These are phyloP conservation scores for Hoplostethus mediterraneus DNA, from an alignment of 2,797 vertebrate species.

Conservation along the genomic window DNA sequence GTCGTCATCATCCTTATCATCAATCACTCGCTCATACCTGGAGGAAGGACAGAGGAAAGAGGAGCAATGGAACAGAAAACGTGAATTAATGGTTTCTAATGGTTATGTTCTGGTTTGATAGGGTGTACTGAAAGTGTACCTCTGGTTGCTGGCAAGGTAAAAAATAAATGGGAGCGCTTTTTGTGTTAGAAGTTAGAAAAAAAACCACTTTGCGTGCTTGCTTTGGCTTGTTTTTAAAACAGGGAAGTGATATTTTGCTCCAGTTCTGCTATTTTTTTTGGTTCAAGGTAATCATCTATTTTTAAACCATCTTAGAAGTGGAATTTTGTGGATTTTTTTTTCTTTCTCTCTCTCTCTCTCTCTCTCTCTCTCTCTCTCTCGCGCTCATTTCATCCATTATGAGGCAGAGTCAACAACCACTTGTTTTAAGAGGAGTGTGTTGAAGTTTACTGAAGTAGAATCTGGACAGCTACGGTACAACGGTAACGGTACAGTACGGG, in stretches of 20 bases:
- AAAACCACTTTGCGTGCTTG: slow-evolving; percentile 3
- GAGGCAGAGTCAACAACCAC: too few relatives aligned
- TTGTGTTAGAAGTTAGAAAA: too few relatives aligned
- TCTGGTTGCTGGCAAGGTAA: background rate
- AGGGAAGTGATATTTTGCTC: slow-evolving; percentile 66
- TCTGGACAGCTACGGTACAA: too few relatives aligned
- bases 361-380: background rate
- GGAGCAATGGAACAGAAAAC: slow-evolving; percentile 3
- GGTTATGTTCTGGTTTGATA: too few relatives aligned
- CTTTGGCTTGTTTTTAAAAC: slow-evolving; percentile 71
- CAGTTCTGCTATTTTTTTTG: slow-evolving; percentile 58
- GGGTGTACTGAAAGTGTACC: background rate
- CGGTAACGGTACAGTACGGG: too few relatives aligned
- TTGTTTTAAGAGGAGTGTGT: too few relatives aligned
- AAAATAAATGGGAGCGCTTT: too few relatives aligned
- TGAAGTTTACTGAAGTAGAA: too few relatives aligned
- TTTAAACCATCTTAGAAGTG: slow-evolving; percentile 21
- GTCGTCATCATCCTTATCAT: slow-evolving; percentile 42
- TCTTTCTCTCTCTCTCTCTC: background rate
- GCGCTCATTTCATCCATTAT: background rate
- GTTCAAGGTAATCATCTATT: slow-evolving; percentile 47
- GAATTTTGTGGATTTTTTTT: slow-evolving; percentile 19
- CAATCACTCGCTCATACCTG: slow-evolving; percentile 76
- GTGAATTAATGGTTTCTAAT: background rate
- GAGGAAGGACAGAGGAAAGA: background rate